phyloP scores from a whole-genome alignment of 1,140 invertebrate species.

The Camponotus floridanus region DNA sequence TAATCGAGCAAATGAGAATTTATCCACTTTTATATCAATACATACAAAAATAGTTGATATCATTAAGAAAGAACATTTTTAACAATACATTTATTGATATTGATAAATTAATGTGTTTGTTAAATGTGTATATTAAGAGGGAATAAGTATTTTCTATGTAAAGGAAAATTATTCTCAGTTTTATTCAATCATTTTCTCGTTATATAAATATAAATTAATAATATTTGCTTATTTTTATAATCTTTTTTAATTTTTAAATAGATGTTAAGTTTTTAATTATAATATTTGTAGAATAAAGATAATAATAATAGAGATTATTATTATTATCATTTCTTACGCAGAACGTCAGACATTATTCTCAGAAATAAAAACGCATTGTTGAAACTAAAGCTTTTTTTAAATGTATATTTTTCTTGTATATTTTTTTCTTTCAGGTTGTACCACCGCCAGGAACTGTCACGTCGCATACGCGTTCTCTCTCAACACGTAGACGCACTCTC shows the following conservation, averaged over 20 bases:
- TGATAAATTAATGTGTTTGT: background rate
- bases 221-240: background rate
- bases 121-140: slow-evolving; percentile 9
- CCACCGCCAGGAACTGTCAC: slow-evolving; percentile 89
- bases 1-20: slow-evolving; percentile 25
- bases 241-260: background rate
- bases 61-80: background rate
- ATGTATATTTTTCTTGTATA: background rate
- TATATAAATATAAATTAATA: background rate
- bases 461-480: slow-evolving; percentile 76
- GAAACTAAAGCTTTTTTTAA: background rate
- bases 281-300: background rate
- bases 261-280: background rate
- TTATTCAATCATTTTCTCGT: background rate
- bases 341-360: background rate
- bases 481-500: slow-evolving; percentile 79
- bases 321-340: slow-evolving; percentile 1
- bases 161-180: background rate
- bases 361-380: background rate
- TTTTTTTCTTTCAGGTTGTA: slow-evolving; percentile 82
- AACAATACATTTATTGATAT: slow-evolving; percentile 18
- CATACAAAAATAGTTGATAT: slow-evolving; percentile 12
- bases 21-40: slow-evolving; percentile 29
- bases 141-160: background rate
- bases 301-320: background rate